These are phyloP conservation scores for Rhabdornis inornatus DNA, from an alignment of 2,113 vertebrate genomes.

Conservation along the genomic window DNA sequence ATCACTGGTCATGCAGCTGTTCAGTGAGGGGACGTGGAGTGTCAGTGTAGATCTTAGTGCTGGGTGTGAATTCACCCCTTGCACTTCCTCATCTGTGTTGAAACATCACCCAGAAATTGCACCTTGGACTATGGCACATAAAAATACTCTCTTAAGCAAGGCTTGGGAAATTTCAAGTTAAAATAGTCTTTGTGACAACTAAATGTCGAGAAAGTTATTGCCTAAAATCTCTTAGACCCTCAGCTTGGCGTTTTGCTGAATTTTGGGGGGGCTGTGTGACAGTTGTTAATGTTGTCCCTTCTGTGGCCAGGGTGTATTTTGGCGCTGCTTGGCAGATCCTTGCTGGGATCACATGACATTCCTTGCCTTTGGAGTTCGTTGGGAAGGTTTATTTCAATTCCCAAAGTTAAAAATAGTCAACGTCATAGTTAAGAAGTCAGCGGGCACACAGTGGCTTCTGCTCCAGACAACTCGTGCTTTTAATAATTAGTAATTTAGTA, in stretches of 20 bases:
- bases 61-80: not conserved
- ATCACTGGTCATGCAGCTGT: not conserved
- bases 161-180: not conserved
- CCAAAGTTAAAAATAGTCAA: slow-evolving; percentile 9
- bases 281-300: not conserved
- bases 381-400: not conserved
- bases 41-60: not conserved
- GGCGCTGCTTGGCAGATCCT: not conserved
- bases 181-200: not conserved
- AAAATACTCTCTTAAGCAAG: not conserved
- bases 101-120: not conserved
- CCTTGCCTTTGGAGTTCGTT: not conserved
- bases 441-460: fast-evolving
- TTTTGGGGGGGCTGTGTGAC: not conserved
- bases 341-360: not conserved
- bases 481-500: not conserved
- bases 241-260: fast-evolving
- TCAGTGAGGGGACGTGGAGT: fast-evolving
- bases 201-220: fast-evolving
- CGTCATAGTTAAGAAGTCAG: not conserved
- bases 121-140: fast-evolving
- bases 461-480: not conserved
- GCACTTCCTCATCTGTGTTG: not conserved
- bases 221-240: not conserved
- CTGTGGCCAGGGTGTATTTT: not conserved